Evolutionary conservation across 1,140 invertebrate species (phyloP).

Genomic region (Drosophila sturtevanti): DNA sequence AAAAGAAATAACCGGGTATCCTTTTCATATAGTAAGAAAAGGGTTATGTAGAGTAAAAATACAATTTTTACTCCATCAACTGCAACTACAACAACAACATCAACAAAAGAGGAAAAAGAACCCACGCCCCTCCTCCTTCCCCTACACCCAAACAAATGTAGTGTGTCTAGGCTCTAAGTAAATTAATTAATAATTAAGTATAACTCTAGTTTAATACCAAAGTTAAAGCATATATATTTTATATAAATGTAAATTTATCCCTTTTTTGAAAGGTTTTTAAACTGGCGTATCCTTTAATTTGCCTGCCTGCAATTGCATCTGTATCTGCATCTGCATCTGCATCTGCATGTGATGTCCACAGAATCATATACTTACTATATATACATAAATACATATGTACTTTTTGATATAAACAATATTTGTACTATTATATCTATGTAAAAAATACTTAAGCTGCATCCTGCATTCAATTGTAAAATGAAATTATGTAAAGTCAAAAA

Average conservation of each 20-base stretch:
- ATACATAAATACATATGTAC: slow-evolving; percentile 36
- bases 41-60: not conserved
- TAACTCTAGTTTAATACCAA: slow-evolving; percentile 82
- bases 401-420: slow-evolving; percentile 28
- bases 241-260: slow-evolving; percentile 47
- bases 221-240: slow-evolving; percentile 68
- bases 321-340: not conserved
- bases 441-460: slow-evolving; percentile 61
- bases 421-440: slow-evolving; percentile 35
- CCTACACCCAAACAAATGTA: slow-evolving; percentile 68
- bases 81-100: not conserved
- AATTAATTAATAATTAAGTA: slow-evolving; percentile 76
- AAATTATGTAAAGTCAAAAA: slow-evolving; percentile 18
- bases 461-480: slow-evolving; percentile 65
- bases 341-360: slow-evolving; percentile 56
- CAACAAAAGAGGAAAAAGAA: not conserved
- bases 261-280: slow-evolving; percentile 11
- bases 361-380: slow-evolving; percentile 56
- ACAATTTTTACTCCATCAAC: not conserved
- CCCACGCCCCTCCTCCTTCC: slow-evolving; percentile 44
- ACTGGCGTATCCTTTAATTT: not conserved
- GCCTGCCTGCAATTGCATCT: slow-evolving; percentile 3
- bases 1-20: too few relatives aligned
- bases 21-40: not conserved
- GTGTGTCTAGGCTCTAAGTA: slow-evolving; percentile 70